These are phyloP conservation scores for Scylla paramamosain DNA, from an alignment of 1,140 invertebrate species.

Conservation along the genomic window DNA sequence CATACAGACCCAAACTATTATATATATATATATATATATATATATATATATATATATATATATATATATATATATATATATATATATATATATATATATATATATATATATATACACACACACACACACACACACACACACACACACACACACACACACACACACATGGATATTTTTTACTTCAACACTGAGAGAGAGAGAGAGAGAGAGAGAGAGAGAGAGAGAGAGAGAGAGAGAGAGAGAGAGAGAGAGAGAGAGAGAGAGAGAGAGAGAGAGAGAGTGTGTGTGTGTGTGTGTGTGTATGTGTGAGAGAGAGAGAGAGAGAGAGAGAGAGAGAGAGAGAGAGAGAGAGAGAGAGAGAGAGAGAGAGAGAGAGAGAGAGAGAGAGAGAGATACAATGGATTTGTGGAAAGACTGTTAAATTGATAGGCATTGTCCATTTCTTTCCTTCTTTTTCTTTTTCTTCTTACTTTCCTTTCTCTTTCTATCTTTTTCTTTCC, in stretches of 20 bases:
- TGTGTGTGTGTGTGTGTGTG: not conserved
- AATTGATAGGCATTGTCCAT: not conserved
- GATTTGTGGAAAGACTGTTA: no score
- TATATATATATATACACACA: no score
- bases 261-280: not conserved
- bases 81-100: conserved; percentile 28
- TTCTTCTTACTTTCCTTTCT: not conserved
- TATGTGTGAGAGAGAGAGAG: not conserved
- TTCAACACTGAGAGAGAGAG: conserved; percentile 47
- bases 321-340: not conserved
- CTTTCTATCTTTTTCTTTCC: not conserved
- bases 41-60: conserved; percentile 43
- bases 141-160: no score
- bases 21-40: conserved; percentile 39
- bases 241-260: conserved; percentile 9
- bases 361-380: not conserved
- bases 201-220: conserved; percentile 48
- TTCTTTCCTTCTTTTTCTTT: not conserved
- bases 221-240: conserved; percentile 40
- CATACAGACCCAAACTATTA: not conserved
- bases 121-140: no score
- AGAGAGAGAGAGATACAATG: no score
- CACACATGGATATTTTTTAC: no score
- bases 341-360: not conserved
- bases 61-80: conserved; percentile 26